Conservation (phyloP, 2,113 vertebrate genomes). For the Genyomyrus donnyi region DNA sequence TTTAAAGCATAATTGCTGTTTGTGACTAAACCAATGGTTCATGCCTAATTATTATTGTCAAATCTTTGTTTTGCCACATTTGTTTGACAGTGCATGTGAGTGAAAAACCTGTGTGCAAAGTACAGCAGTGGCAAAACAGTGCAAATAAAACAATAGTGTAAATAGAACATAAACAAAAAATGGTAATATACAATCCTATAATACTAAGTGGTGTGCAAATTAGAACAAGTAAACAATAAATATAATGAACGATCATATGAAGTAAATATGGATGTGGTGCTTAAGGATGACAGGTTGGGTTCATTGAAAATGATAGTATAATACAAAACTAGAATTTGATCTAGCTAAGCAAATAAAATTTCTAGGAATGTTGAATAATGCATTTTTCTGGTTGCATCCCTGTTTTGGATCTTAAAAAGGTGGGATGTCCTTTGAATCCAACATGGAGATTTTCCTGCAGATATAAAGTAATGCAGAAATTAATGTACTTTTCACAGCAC, state of each 20-base stretch:
- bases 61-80: neutral
- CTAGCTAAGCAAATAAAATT: neutral
- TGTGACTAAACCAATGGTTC: neutral
- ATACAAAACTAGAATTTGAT: neutral
- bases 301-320: neutral
- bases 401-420: neutral
- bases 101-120: neutral
- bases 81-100: neutral
- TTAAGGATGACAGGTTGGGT: neutral
- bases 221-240: neutral
- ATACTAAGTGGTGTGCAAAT: neutral
- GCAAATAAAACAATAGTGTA: neutral
- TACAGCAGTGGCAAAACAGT: neutral
- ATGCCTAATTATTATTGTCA: neutral
- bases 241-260: neutral
- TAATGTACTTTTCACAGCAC: constrained; percentile 12
- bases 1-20: neutral
- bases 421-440: neutral
- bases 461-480: constrained; percentile 10
- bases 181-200: neutral
- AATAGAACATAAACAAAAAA: neutral
- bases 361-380: neutral
- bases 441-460: neutral
- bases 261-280: neutral
- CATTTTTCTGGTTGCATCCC: neutral